Evolutionary conservation across 2,113 vertebrate genomes (phyloP).

Genomic region (Scopus umbretta): DNA sequence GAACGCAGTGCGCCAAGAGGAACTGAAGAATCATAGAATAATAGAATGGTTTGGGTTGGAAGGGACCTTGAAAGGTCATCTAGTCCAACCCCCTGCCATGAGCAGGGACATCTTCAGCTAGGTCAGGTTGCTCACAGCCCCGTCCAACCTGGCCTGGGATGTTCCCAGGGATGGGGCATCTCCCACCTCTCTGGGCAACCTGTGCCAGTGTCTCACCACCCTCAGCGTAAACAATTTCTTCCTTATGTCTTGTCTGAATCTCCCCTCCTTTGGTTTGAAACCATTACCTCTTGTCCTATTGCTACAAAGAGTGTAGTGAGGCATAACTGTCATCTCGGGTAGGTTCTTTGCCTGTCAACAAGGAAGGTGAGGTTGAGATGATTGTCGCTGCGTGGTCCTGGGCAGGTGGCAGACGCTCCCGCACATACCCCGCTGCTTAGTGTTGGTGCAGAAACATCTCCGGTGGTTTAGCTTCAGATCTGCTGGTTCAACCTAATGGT

Average conservation of each 20-base stretch:
- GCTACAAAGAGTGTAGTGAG: neutral
- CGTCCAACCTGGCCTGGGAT: rapidly evolving
- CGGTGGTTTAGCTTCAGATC: neutral
- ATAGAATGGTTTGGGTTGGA: neutral
- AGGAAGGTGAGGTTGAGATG: neutral
- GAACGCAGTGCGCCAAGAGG: rapidly evolving
- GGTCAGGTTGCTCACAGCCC: neutral
- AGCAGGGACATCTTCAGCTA: neutral
- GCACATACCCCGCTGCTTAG: rapidly evolving
- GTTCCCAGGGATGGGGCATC: neutral
- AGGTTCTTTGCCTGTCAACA: neutral
- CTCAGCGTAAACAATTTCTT: rapidly evolving
- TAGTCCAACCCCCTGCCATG: neutral
- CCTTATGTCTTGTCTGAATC: neutral
- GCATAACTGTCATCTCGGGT: neutral
- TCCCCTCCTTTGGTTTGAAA: neutral
- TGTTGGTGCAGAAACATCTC: neutral
- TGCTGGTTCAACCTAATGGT: neutral
- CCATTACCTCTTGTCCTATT: rapidly evolving
- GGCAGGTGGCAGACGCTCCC: neutral
- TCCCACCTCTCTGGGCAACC: neutral
- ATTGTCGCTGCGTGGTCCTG: neutral
- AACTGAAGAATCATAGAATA: neutral
- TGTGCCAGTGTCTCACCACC: neutral
- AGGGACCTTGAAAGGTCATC: neutral